Percentiles rank a stretch among this genome's conserved stretches.
These are phyloP conservation scores for Platalea minor DNA, from an alignment of 2,797 vertebrate genomes.

Conservation along the genomic window DNA sequence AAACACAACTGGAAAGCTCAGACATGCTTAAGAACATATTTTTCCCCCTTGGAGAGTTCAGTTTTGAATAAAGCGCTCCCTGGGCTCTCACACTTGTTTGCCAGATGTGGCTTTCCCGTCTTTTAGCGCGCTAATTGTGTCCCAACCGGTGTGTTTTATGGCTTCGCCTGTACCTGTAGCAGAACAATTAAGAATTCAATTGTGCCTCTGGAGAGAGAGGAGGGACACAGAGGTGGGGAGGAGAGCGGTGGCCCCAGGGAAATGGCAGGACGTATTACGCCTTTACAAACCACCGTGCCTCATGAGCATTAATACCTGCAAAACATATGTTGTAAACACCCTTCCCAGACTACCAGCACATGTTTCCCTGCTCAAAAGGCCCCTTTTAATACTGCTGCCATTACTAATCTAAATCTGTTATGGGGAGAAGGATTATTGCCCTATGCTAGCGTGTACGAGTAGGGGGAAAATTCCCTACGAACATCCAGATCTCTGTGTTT, in stretches of 20 bases:
- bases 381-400: background rate
- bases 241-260: background rate
- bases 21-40: background rate
- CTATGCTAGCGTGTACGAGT: fast-evolving
- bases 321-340: slow-evolving; percentile 17
- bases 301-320: background rate
- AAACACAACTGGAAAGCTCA: background rate
- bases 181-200: background rate
- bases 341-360: slow-evolving; percentile 9
- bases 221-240: background rate
- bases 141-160: slow-evolving; percentile 40
- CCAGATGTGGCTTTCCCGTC: slow-evolving; percentile 54
- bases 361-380: background rate
- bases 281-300: background rate
- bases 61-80: slow-evolving; percentile 6
- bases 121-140: slow-evolving; percentile 55
- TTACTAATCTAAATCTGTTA: background rate
- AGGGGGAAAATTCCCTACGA: background rate
- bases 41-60: background rate
- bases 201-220: background rate
- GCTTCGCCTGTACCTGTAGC: slow-evolving; percentile 2
- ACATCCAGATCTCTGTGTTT: background rate
- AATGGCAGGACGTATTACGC: background rate
- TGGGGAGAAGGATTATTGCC: slow-evolving; percentile 14
- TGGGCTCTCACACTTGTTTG: background rate